These are phyloP conservation scores for Tinea semifulvella DNA, from an alignment of 2,888 invertebrate genomes.

Conservation along the genomic window DNA sequence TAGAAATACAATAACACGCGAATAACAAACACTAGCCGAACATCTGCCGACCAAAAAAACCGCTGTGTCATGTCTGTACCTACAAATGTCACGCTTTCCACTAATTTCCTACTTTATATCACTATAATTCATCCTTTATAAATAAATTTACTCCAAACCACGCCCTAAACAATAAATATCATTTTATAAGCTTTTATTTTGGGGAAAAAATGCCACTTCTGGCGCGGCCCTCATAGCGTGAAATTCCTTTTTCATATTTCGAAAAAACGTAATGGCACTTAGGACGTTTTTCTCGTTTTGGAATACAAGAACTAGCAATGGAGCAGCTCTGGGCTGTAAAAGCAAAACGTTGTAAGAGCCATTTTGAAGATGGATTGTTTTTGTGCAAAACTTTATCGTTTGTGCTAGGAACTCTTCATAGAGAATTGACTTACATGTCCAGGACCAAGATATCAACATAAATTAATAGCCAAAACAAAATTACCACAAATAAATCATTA, in stretches of 20 bases:
- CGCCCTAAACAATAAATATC: constrained; percentile 11
- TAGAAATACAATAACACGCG: constrained; percentile 7
- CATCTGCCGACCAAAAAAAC: constrained; percentile 11
- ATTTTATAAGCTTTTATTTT: constrained; percentile 8
- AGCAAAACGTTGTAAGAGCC: constrained; percentile 1
- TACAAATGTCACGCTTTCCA: constrained; percentile 46
- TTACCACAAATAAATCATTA: too few species aligned
- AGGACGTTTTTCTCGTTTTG: neutral
- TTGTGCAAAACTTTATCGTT: neutral
- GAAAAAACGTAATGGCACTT: neutral
- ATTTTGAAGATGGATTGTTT: neutral
- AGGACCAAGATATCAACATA: too few species aligned
- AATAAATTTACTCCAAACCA: constrained; percentile 8
- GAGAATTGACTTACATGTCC: too few species aligned
- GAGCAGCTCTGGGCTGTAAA: neutral
- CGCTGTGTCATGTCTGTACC: constrained; percentile 1
- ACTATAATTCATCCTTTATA: constrained; percentile 18
- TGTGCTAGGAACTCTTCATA: neutral
- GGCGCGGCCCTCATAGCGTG: neutral
- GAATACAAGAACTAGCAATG: neutral
- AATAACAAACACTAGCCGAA: constrained; percentile 9
- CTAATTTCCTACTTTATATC: constrained; percentile 56
- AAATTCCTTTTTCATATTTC: neutral
- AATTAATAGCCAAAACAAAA: too few species aligned
- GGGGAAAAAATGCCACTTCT: neutral